Conservation (phyloP, 2,113 vertebrate species). For the Falco punctatus region DNA sequence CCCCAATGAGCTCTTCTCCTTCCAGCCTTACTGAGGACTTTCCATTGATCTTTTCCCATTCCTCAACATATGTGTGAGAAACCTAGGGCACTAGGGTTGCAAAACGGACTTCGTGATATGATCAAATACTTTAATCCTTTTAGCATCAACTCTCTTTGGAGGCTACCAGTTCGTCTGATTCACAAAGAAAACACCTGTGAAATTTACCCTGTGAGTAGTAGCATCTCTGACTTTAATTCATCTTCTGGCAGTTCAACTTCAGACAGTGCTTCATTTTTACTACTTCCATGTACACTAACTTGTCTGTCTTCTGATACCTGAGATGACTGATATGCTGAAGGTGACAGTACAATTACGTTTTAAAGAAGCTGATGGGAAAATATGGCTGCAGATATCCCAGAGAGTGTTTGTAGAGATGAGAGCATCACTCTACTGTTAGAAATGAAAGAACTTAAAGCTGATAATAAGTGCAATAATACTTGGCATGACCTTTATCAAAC, state of each 20-base stretch:
- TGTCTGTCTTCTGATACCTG: neutral
- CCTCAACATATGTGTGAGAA: neutral
- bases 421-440: neutral
- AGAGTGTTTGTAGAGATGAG: neutral
- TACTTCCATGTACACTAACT: neutral
- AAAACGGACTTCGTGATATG: neutral
- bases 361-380: neutral
- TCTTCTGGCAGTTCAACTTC: neutral
- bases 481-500: neutral
- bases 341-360: neutral
- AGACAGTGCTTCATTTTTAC: neutral
- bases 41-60: neutral
- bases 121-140: neutral
- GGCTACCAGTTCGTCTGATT: neutral
- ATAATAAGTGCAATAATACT: neutral
- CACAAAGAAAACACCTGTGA: neutral
- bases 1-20: accelerated
- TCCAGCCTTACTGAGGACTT: neutral
- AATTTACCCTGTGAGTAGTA: neutral
- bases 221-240: neutral
- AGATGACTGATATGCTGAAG: neutral
- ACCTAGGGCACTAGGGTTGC: neutral
- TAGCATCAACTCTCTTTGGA: neutral
- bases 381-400: neutral
- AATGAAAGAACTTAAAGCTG: neutral